Evolutionary conservation across 92 coral and sea anemone genomes (phyloP).

Genomic region (Palythoa heliodiscus): DNA sequence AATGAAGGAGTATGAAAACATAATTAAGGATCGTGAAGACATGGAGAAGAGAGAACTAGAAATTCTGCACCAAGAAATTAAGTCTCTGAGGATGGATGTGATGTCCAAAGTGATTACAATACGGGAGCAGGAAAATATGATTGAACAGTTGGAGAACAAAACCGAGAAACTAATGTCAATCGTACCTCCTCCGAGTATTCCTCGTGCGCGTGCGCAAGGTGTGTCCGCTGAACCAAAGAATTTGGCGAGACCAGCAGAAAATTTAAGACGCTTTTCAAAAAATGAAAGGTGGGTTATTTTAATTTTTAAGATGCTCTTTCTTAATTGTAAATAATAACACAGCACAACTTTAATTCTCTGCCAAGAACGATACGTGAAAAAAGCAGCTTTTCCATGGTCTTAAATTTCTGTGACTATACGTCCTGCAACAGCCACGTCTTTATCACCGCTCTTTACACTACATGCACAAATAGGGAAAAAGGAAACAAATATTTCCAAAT

Average conservation of each 20-base stretch:
- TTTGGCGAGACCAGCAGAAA: conserved; percentile 13
- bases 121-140: conserved; percentile 86
- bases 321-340: too few species aligned
- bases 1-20: conserved; percentile 89
- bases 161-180: conserved; percentile 95
- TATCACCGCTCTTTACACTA: too few species aligned
- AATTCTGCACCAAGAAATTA: conserved; percentile 80
- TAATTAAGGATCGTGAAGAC: conserved; percentile 85
- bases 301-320: background rate
- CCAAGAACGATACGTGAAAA: too few species aligned
- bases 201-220: conserved; percentile 97
- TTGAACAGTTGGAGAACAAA: conserved; percentile 89
- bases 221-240: conserved; percentile 96
- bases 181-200: conserved; percentile 80
- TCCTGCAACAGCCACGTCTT: too few species aligned
- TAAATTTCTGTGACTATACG: too few species aligned
- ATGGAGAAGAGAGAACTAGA: conserved; percentile 90
- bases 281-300: conserved; percentile 66
- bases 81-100: conserved; percentile 74
- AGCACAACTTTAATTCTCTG: too few species aligned
- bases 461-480: too few species aligned
- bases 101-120: conserved; percentile 93
- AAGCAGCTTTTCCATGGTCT: too few species aligned
- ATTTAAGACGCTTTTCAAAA: conserved; percentile 65
- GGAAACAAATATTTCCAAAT: too few species aligned